Conservation (phyloP, 2,113 vertebrate genomes). For the Chrysochloris asiatica region DNA sequence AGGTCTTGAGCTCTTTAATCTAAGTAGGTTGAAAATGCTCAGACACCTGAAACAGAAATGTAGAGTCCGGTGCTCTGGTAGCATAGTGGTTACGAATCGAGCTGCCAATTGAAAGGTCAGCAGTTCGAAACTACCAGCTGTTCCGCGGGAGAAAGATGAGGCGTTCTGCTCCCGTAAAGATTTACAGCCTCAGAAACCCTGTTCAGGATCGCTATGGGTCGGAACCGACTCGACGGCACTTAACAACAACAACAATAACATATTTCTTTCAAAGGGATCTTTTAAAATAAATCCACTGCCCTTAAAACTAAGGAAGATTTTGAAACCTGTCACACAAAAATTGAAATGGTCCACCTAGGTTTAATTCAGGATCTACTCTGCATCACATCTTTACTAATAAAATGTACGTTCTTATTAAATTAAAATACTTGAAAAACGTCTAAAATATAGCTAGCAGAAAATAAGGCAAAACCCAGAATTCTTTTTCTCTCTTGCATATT, state of each 20-base stretch:
- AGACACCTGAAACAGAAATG: slow-evolving; percentile 12
- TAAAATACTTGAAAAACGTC: neutral
- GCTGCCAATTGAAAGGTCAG: no score
- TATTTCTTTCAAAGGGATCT: neutral
- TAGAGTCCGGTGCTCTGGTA: no score
- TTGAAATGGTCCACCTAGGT: slow-evolving; percentile 62
- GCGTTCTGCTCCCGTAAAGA: no score
- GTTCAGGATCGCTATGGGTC: no score
- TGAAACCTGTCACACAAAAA: slow-evolving; percentile 67
- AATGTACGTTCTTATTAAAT: slow-evolving; percentile 49
- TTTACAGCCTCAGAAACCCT: no score
- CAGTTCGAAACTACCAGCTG: no score
- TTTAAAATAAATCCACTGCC: slow-evolving; percentile 26
- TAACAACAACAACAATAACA: no score
- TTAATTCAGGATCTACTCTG: slow-evolving; percentile 59
- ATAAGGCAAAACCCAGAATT: slow-evolving; percentile 44
- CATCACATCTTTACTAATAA: slow-evolving; percentile 54
- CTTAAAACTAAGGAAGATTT: slow-evolving; percentile 52
- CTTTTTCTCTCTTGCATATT: neutral
- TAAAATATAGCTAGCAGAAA: slow-evolving; percentile 65
- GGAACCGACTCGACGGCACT: no score
- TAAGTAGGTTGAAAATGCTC: neutral
- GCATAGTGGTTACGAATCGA: no score
- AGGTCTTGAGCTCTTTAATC: slow-evolving; percentile 50
- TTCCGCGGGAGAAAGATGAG: no score